These are phyloP conservation scores for Anser brachyrhynchus DNA, from an alignment of 2,113 vertebrate species.

Conservation along the genomic window DNA sequence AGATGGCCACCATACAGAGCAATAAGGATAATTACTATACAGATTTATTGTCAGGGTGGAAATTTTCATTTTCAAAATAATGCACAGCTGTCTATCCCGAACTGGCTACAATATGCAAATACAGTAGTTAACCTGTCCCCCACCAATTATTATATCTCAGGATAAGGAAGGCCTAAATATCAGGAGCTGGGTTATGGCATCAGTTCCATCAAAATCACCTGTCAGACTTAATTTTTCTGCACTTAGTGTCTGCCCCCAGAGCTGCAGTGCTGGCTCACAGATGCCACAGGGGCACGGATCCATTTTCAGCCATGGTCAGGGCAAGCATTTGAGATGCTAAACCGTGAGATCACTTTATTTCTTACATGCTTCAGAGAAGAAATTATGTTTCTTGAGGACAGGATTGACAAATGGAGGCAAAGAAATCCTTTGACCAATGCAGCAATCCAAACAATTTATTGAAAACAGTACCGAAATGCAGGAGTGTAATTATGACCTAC, in stretches of 20 bases:
- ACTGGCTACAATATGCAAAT: neutral
- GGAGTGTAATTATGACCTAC: neutral
- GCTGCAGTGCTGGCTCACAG: too few species aligned
- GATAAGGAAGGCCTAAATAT: neutral
- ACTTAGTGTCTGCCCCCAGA: neutral
- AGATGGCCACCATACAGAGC: neutral
- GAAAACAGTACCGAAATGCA: neutral
- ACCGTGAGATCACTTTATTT: neutral
- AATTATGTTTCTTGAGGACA: neutral
- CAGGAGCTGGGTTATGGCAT: neutral
- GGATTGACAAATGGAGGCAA: neutral
- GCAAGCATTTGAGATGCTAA: neutral
- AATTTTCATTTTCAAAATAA: conserved; percentile 20
- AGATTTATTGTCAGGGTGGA: conserved; percentile 10
- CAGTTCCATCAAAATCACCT: neutral
- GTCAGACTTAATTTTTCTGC: neutral
- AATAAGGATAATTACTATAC: conserved; percentile 25
- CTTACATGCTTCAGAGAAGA: neutral
- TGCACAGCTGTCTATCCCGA: neutral
- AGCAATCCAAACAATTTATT: neutral
- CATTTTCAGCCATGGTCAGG: neutral
- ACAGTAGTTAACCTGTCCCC: neutral
- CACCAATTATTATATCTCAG: neutral
- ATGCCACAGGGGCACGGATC: neutral
- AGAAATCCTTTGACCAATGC: neutral